phyloP scores from a whole-genome alignment of 2,113 vertebrate species.

The Pyrgilauda ruficollis region DNA sequence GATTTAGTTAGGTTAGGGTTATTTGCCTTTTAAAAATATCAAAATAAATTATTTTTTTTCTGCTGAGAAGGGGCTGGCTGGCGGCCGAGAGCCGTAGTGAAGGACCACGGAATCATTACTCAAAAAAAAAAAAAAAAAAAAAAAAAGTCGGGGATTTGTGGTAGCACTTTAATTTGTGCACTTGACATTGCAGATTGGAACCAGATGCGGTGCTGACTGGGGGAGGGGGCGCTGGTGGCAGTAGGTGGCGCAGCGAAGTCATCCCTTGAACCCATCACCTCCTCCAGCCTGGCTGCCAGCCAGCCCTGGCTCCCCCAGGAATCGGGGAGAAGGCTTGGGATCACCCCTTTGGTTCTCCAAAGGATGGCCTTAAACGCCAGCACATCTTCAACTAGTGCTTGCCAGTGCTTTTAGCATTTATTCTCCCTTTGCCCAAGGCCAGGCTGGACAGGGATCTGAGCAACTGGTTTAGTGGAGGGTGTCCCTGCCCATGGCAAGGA shows the following conservation, averaged over 20 bases:
- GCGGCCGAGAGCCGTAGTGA: not conserved
- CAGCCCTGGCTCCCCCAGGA: not conserved
- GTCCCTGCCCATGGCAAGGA: not conserved
- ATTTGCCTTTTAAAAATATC: not conserved
- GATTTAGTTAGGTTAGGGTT: not conserved
- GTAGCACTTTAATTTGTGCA: conserved; percentile 67
- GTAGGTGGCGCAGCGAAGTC: conserved; percentile 64
- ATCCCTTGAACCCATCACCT: conserved; percentile 36
- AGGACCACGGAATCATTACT: not conserved
- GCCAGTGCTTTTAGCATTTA: not conserved
- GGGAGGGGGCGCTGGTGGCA: conserved; percentile 42
- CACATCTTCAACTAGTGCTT: not conserved
- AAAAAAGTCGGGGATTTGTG: conserved; percentile 20
- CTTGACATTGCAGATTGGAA: conserved; percentile 74
- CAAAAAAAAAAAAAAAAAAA: not conserved
- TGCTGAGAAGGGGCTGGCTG: not conserved
- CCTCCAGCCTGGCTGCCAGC: conserved; percentile 48
- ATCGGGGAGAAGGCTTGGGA: not conserved
- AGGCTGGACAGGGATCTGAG: not conserved
- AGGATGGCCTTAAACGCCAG: not conserved
- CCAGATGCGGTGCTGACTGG: conserved; percentile 50
- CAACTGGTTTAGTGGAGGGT: not conserved
- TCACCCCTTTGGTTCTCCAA: not conserved
- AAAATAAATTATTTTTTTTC: not conserved
- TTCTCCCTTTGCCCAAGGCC: conserved; percentile 2